phyloP scores from a whole-genome alignment of 1,140 invertebrate species.

The Heterodera carotae region DNA sequence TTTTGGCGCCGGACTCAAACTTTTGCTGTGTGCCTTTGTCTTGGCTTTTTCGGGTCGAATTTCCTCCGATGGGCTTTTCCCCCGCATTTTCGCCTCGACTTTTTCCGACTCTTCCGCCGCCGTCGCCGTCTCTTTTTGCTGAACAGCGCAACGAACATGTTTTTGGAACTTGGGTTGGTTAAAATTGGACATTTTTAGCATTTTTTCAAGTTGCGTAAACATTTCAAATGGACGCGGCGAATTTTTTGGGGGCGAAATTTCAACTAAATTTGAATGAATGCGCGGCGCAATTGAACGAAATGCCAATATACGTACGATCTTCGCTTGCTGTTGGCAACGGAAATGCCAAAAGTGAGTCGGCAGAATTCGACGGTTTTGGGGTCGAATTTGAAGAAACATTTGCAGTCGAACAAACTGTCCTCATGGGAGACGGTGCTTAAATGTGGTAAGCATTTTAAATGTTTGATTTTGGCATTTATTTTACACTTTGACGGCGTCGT shows the following conservation, averaged over 20 bases:
- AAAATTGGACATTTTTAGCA: conserved; percentile 28
- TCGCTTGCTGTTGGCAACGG: background rate
- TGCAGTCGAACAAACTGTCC: background rate
- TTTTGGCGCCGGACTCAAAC: conserved; percentile 7
- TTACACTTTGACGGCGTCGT: background rate
- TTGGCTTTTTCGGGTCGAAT: conserved; percentile 3
- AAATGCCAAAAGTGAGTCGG: background rate
- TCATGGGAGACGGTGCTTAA: background rate
- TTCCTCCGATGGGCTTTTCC: background rate
- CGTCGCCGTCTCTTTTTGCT: background rate
- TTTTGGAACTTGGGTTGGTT: conserved; percentile 25
- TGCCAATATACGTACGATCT: background rate
- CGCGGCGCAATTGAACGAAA: no score
- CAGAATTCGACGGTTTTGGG: background rate
- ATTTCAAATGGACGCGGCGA: background rate
- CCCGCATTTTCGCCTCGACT: background rate
- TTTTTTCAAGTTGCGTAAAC: conserved; percentile 21
- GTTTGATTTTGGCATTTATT: background rate
- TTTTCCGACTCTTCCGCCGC: background rate
- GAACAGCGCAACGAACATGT: background rate
- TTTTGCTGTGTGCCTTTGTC: conserved; percentile 10
- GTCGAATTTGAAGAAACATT: background rate
- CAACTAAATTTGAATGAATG: background rate
- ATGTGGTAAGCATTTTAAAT: no score
- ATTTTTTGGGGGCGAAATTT: background rate